These are phyloP conservation scores for Lepidochitona cinerea DNA, from an alignment of 2,888 invertebrate species.

Conservation along the genomic window DNA sequence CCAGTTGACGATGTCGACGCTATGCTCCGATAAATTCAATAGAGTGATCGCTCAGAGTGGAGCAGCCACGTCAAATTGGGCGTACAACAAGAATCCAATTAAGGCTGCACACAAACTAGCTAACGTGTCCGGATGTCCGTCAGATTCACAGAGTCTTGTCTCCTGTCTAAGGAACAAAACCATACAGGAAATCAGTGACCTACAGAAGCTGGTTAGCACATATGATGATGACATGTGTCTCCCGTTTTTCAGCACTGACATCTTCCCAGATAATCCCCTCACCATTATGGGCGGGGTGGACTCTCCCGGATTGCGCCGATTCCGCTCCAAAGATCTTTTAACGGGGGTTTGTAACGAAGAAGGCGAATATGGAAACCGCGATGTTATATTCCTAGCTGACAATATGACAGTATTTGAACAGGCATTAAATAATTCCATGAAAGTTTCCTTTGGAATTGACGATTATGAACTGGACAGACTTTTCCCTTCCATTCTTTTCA, in stretches of 20 bases:
- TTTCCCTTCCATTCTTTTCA: not conserved
- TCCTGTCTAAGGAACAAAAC: not conserved
- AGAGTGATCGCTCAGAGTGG: slow-evolving; percentile 5
- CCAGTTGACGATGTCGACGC: not conserved
- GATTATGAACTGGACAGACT: not conserved
- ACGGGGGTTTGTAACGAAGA: not conserved
- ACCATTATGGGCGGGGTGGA: not conserved
- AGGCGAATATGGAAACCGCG: not conserved
- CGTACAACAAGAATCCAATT: not conserved
- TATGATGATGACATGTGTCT: not conserved
- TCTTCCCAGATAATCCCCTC: not conserved
- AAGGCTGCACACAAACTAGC: not conserved
- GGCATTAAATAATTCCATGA: not conserved
- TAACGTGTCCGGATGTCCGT: not conserved
- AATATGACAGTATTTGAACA: not conserved
- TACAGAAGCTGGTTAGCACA: not conserved
- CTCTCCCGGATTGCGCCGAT: not conserved
- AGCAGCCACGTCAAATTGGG: not conserved
- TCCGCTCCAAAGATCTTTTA: not conserved
- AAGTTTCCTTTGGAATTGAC: not conserved
- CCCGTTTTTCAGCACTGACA: not conserved
- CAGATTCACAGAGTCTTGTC: not conserved
- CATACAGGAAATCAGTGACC: not conserved
- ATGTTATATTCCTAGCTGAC: not conserved
- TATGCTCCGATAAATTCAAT: not conserved